Base-by-base conservation (phyloP, 2,888 invertebrate genomes). In the Charanyca ferruginea region DNA sequence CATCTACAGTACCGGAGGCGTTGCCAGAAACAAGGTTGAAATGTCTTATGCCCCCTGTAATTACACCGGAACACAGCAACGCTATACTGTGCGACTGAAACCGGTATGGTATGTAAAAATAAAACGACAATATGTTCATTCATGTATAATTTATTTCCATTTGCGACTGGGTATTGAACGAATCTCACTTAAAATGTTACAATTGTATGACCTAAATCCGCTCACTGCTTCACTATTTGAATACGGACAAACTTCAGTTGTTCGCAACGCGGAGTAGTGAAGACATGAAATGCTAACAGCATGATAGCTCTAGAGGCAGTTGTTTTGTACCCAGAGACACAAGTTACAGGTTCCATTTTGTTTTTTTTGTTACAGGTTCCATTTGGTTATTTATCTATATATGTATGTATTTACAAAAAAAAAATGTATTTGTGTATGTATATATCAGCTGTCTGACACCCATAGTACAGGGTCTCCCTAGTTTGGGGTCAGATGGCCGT, bases 81-180 rank as follows among this genome's bases (percentile, higher is more conserved):
- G n/a, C n/a, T n/a, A n/a, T n/a, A n/a, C n/a, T n/a, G n/a, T n/a
- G n/a, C n/a, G n/a, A n/a, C n/a, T n/a, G n/a, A n/a, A n/a, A n/a
- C 45, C 60, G 16, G 7, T 23, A n/a, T n/a, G n/a, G n/a, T n/a
- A n/a, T n/a, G n/a, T n/a, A n/a, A 8, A 32, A 48, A 83, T 84
- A 70, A 89, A 89, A 90, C 85, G 1, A 83, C 61, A 83, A 76
- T n/a, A 70, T 72, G 79, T 79, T 75, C 73, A 78, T 89, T 89
- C 88, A 89, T 87, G 86, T 93, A 92, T 91, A 90, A 89, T 93
- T 92, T 93, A 91, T 92, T 92, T 89, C 82, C 84, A 88, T 92
- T 93, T 93, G 93, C 92, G 93, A 94, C 93, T 90, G 93, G 90
- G 83, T 92, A 90, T 83, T 90, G 86, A 90, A 91, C 84, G 84